A percentile compares a stretch with the other conserved stretches of the same genome.
Conservation (phyloP, 2,888 invertebrate genomes). For the Eilema caniola region DNA sequence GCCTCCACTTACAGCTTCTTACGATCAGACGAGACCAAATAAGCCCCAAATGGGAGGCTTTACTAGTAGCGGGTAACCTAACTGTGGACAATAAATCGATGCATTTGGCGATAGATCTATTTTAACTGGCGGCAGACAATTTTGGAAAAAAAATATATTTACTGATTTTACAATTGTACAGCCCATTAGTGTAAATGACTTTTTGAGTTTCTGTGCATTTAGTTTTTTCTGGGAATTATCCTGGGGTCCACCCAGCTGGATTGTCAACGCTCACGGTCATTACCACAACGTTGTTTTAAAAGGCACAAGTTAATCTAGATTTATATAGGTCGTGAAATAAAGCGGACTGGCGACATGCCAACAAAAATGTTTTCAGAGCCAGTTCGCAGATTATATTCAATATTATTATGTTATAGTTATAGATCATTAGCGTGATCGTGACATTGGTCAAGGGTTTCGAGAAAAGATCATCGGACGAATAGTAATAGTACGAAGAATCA, state of each 20-base stretch:
- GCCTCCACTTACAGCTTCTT: no score
- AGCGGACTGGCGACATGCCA: constrained; percentile 1
- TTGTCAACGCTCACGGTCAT: neutral
- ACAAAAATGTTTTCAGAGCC: neutral
- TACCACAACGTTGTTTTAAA: neutral
- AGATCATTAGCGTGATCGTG: constrained; percentile 37
- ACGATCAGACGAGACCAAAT: no score
- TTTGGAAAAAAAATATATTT: no score
- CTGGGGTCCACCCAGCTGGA: neutral
- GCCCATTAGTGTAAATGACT: no score
- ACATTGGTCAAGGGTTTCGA: constrained; percentile 35
- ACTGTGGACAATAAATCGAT: no score
- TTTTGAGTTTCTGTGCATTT: no score
- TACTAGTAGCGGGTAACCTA: no score
- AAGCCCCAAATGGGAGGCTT: no score
- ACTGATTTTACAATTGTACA: no score
- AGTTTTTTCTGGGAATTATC: no score
- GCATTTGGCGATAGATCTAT: no score
- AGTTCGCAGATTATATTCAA: neutral
- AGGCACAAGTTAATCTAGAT: neutral
- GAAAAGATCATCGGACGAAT: constrained; percentile 17
- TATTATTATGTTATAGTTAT: constrained; percentile 17
- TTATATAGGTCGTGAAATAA: constrained; percentile 4
- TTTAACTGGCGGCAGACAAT: no score
- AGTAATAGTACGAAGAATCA: neutral